Conservation (phyloP, 2,888 invertebrate genomes). For the Lithophane ornitopus region DNA sequence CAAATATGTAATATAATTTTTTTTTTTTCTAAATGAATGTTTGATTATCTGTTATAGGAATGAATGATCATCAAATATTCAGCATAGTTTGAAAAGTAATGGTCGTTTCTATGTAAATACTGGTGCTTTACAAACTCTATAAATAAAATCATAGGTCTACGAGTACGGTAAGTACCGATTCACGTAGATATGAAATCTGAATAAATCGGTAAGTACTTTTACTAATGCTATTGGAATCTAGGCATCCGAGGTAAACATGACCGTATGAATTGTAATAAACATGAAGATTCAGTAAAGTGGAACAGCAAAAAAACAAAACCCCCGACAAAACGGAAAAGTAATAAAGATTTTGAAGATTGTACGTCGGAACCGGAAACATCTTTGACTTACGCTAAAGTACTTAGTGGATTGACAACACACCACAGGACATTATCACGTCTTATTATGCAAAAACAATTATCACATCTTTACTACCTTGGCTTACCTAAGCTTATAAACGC, state of each 20-base stretch:
- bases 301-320: too few relatives aligned
- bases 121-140: constrained; percentile 31
- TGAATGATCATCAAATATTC: constrained; percentile 43
- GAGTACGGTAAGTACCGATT: constrained; percentile 36
- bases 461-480: neutral
- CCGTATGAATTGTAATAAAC: constrained; percentile 28
- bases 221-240: constrained; percentile 41
- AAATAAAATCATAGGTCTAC: constrained; percentile 41
- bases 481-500: too few relatives aligned
- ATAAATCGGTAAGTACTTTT: constrained; percentile 23
- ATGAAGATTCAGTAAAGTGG: neutral
- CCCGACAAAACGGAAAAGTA: constrained; percentile 27
- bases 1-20: neutral
- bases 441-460: constrained; percentile 3
- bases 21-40: constrained; percentile 15
- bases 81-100: constrained; percentile 41
- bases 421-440: neutral
- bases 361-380: constrained; percentile 26
- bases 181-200: constrained; percentile 35
- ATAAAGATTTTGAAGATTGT: constrained; percentile 53
- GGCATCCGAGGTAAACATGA: constrained; percentile 19
- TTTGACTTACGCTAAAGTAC: constrained; percentile 13
- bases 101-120: constrained; percentile 41
- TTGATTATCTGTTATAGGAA: constrained; percentile 19
- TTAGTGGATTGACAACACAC: neutral